Percentiles rank a stretch among this genome's conserved stretches.
These are phyloP conservation scores for Spermophilus dauricus DNA, from an alignment of 2,113 vertebrate genomes.

Conservation along the genomic window DNA sequence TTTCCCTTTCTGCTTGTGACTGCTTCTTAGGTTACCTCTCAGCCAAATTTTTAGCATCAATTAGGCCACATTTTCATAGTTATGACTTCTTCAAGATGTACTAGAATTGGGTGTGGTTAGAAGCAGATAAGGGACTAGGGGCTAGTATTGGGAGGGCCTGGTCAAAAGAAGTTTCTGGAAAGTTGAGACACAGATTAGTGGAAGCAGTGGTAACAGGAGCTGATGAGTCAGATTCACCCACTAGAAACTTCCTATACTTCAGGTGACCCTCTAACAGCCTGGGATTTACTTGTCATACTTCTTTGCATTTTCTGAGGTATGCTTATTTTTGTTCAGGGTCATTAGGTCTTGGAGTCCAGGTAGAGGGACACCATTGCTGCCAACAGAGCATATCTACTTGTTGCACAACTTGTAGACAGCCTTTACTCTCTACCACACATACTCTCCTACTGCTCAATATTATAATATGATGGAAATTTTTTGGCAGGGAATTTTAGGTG, in stretches of 20 bases:
- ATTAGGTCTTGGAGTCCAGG: conserved; percentile 89
- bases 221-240: conserved; percentile 90
- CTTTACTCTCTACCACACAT: background rate
- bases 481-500: background rate
- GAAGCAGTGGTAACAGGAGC: conserved; percentile 89
- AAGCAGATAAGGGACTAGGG: conserved; percentile 91
- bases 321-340: conserved; percentile 93
- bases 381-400: conserved; percentile 32
- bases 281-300: conserved; percentile 89
- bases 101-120: conserved; percentile 91
- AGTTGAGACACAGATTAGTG: conserved; percentile 88
- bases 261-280: conserved; percentile 88
- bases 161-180: conserved; percentile 89
- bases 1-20: conserved; percentile 9
- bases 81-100: conserved; percentile 90
- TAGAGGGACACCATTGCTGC: conserved; percentile 91
- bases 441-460: background rate
- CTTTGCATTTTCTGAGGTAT: conserved; percentile 92
- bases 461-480: background rate
- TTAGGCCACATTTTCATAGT: conserved; percentile 92
- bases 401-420: background rate
- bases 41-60: conserved; percentile 92
- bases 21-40: conserved; percentile 92
- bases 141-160: conserved; percentile 88
- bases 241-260: conserved; percentile 89